phyloP scores from a whole-genome alignment of 2,797 vertebrate species.

The Arctocebus calabarensis region DNA sequence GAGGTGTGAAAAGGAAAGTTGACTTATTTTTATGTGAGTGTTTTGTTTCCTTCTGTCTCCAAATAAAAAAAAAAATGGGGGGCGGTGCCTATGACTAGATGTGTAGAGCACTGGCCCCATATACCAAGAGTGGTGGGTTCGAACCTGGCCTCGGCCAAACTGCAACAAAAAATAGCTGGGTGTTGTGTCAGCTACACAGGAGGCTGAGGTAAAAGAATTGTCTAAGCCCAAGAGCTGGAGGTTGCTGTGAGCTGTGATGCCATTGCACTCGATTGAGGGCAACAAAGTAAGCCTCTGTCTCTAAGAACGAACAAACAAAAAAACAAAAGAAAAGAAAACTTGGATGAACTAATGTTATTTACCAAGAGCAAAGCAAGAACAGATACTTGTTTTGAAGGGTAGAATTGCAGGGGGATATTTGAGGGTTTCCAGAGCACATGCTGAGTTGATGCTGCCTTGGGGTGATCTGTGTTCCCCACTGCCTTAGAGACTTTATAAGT shows the following conservation, averaged over 20 bases:
- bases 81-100: too few relatives aligned
- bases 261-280: too few relatives aligned
- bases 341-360: background rate
- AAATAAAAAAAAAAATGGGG: background rate
- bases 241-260: too few relatives aligned
- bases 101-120: too few relatives aligned
- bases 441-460: background rate
- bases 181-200: too few relatives aligned
- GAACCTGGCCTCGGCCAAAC: too few relatives aligned
- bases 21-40: background rate
- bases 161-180: too few relatives aligned
- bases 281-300: too few relatives aligned
- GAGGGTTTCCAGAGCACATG: background rate
- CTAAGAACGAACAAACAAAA: too few relatives aligned
- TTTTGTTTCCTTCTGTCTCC: background rate
- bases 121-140: too few relatives aligned
- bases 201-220: too few relatives aligned
- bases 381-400: background rate
- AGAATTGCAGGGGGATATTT: background rate
- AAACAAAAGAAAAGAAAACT: background rate
- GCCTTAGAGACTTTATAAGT: background rate
- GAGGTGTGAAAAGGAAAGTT: background rate
- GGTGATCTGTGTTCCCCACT: background rate
- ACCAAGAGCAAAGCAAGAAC: background rate
- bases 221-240: too few relatives aligned